Conservation (phyloP, 2,797 vertebrate genomes). For the Chloroceryle inda region DNA sequence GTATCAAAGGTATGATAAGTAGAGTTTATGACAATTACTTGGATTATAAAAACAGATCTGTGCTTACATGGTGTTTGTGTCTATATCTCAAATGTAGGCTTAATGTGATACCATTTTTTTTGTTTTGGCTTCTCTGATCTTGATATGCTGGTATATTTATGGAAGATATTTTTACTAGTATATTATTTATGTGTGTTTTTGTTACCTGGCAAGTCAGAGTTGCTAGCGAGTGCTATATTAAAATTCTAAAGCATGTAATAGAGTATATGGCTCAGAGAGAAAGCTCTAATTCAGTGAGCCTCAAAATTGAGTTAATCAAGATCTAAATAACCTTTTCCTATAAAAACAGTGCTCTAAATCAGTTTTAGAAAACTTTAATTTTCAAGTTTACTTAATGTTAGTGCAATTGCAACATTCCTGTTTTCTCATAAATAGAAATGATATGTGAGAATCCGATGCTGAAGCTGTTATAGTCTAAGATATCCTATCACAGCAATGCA, state of each 20-base stretch:
- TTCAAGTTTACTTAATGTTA: not conserved
- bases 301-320: conserved; percentile 24
- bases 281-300: not conserved
- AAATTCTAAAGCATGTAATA: conserved; percentile 31
- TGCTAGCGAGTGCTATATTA: conserved; percentile 30
- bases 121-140: conserved; percentile 10
- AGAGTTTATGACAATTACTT: conserved; percentile 30
- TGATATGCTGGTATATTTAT: conserved; percentile 32
- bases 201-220: conserved; percentile 51
- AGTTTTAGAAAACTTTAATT: conserved; percentile 29
- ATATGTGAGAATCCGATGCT: not conserved
- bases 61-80: conserved; percentile 15
- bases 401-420: not conserved
- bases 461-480: conserved; percentile 19
- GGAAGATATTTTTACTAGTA: conserved; percentile 32
- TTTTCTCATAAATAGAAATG: conserved; percentile 25
- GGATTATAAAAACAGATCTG: conserved; percentile 17
- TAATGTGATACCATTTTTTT: conserved; percentile 19
- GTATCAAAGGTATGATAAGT: conserved; percentile 39
- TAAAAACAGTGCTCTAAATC: not conserved
- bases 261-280: conserved; percentile 12
- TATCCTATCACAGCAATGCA: not conserved
- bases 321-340: conserved; percentile 1
- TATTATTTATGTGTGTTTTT: conserved; percentile 55
- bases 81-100: not conserved